A percentile compares a stretch with the other conserved stretches of the same genome.
Conservation (phyloP, 2,888 invertebrate genomes). For the Sarcophaga carnaria region DNA sequence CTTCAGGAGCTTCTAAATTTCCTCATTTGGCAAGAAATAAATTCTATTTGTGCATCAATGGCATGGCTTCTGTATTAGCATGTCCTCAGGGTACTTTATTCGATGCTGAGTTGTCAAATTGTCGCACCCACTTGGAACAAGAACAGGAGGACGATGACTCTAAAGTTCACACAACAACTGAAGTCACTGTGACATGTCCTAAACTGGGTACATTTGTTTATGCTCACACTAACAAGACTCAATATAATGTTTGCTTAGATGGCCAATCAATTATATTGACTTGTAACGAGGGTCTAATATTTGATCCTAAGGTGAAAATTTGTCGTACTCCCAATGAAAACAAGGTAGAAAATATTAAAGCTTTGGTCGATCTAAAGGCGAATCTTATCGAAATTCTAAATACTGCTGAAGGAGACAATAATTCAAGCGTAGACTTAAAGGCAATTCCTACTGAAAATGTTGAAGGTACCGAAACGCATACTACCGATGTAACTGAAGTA, state of each 20-base stretch:
- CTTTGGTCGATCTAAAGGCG: background rate
- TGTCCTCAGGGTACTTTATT: slow-evolving; percentile 2
- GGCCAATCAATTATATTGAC: background rate
- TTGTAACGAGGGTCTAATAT: background rate
- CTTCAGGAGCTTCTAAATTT: background rate
- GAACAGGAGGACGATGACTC: background rate
- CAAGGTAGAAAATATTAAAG: background rate
- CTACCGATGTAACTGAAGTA: no score
- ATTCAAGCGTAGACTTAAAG: background rate
- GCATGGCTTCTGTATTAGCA: slow-evolving; percentile 19
- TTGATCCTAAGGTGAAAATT: background rate
- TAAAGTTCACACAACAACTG: background rate
- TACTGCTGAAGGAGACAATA: background rate
- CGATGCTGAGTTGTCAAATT: background rate
- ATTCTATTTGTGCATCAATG: slow-evolving; percentile 29
- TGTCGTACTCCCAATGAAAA: background rate
- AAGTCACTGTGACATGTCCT: background rate
- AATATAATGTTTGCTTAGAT: slow-evolving; percentile 3
- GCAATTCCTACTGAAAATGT: no score
- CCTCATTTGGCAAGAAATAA: background rate
- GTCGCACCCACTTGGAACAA: background rate
- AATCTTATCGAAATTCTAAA: background rate
- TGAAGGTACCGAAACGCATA: no score
- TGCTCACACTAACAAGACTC: background rate
- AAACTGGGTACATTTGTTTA: slow-evolving; percentile 3